A percentile compares a stretch with the other conserved stretches of the same genome.
Conservation (phyloP, 2,888 invertebrate genomes). For the Peribatodes rhomboidaria region DNA sequence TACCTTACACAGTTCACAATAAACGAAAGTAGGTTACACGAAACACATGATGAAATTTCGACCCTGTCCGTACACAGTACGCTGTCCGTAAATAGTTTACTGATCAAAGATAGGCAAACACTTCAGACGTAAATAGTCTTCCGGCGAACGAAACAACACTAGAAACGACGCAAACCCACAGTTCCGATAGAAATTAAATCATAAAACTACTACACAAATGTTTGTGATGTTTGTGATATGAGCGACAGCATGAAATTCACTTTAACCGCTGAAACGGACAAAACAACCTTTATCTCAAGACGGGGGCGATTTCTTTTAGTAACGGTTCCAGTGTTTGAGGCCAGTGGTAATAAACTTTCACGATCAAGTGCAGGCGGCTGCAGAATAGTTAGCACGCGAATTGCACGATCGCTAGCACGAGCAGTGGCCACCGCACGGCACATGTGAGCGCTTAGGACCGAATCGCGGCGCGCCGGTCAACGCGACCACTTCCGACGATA, state of each 20-base stretch:
- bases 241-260: constrained; percentile 28
- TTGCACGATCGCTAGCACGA: constrained; percentile 61
- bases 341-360: constrained; percentile 82
- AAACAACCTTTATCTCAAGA: constrained; percentile 63
- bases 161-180: constrained; percentile 11
- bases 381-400: constrained; percentile 71
- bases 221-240: constrained; percentile 20
- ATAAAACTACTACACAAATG: constrained; percentile 21
- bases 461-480: constrained; percentile 54
- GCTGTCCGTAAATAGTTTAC: constrained; percentile 53
- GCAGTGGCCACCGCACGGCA: constrained; percentile 42
- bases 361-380: constrained; percentile 79
- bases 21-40: constrained; percentile 70
- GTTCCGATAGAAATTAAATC: constrained; percentile 1
- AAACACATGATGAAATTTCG: constrained; percentile 64
- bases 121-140: constrained; percentile 37
- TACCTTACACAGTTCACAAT: constrained; percentile 49
- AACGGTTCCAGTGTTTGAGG: constrained; percentile 80
- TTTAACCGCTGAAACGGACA: constrained; percentile 58
- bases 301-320: constrained; percentile 73
- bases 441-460: constrained; percentile 60
- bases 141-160: constrained; percentile 11
- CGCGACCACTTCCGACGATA: constrained; percentile 72
- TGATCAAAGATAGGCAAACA: constrained; percentile 43
- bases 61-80: constrained; percentile 63